These are phyloP conservation scores for Sebastes kiyomatsui DNA, from an alignment of 2,797 vertebrate species.

Conservation along the genomic window DNA sequence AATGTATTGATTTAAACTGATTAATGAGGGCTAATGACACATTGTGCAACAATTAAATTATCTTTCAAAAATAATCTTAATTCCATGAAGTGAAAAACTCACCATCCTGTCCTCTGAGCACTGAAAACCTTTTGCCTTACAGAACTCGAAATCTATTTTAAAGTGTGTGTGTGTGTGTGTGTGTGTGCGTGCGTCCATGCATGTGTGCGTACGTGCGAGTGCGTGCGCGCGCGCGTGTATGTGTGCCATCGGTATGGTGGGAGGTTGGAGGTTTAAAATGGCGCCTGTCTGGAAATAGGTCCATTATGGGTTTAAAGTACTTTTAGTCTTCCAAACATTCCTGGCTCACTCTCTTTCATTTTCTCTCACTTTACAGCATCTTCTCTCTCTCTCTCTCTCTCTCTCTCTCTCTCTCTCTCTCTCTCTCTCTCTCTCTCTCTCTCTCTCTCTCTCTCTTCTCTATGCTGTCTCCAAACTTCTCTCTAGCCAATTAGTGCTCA, in stretches of 20 bases:
- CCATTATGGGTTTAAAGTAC: slow-evolving; percentile 80
- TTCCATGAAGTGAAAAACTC: not conserved
- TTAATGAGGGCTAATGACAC: not conserved
- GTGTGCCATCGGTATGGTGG: not conserved
- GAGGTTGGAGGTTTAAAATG: slow-evolving; percentile 63
- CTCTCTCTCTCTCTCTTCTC: slow-evolving; percentile 36
- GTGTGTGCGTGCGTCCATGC: not conserved
- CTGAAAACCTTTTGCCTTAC: not conserved
- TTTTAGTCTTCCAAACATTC: slow-evolving; percentile 71
- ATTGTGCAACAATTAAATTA: not conserved
- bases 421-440: not conserved
- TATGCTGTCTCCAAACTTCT: slow-evolving; percentile 71
- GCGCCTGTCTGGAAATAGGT: slow-evolving; percentile 78
- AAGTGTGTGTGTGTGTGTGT: not conserved
- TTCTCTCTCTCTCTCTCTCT: slow-evolving; percentile 33
- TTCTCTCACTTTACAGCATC: slow-evolving; percentile 52
- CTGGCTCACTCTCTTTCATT: slow-evolving; percentile 54
- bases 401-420: not conserved
- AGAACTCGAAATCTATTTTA: slow-evolving; percentile 16
- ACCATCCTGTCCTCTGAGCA: not conserved
- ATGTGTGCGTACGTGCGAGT: not conserved
- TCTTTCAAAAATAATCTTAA: not conserved
- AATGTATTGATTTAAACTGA: not conserved
- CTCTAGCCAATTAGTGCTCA: slow-evolving; percentile 74
- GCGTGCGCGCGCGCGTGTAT: slow-evolving; percentile 1